Base-by-base conservation (phyloP, 2,797 vertebrate species). In the Distichodus sexfasciatus region DNA sequence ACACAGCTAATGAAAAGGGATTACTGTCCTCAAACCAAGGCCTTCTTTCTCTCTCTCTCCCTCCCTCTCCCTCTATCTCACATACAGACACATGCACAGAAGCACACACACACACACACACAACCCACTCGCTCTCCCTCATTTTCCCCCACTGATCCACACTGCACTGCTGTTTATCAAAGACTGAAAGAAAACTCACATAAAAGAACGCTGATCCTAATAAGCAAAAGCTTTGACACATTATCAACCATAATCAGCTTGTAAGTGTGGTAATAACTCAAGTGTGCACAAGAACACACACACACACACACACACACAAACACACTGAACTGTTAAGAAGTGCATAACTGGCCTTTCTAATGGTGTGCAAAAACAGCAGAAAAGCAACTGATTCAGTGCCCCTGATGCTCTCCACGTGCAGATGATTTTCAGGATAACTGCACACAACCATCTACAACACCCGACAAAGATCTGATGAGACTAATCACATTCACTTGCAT, bases 1-100 rank as follows among this genome's bases (percentile, higher is more conserved):
- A 67, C 63, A 29, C 12, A 14, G 29, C 50, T 69, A 74, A 69
- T 74, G 51, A 69, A 74, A 74, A 74, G 59, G 44, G 53, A 74
- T 74, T 74, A 74, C 51, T 64, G 19, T 17, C 44, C 24, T 74
- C 51, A 69, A 51, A 69, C 43, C 60, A 64, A 69, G 53, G 66
- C 31, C 65, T 65, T n/a, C 36, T 33, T n/a, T 41, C 46, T 19
- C 43, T 47, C 59, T 31, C 40, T 66, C 48, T 35, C 66, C n/a
- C 38, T 48, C 29, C 24, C n/a, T 10, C 23, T 26, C 38, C 17
- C 60, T 28, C 9, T 36, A 26, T 48, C 55, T 24, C n/a, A n/a
- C n/a, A n/a, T n/a, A n/a, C n/a, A n/a, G n/a, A n/a, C n/a, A n/a
- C n/a, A n/a, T n/a, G n/a, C n/a, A n/a, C n/a, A n/a, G n/a, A n/a